phyloP scores from a whole-genome alignment of 1,140 invertebrate genomes.

The Aricia agestis region DNA sequence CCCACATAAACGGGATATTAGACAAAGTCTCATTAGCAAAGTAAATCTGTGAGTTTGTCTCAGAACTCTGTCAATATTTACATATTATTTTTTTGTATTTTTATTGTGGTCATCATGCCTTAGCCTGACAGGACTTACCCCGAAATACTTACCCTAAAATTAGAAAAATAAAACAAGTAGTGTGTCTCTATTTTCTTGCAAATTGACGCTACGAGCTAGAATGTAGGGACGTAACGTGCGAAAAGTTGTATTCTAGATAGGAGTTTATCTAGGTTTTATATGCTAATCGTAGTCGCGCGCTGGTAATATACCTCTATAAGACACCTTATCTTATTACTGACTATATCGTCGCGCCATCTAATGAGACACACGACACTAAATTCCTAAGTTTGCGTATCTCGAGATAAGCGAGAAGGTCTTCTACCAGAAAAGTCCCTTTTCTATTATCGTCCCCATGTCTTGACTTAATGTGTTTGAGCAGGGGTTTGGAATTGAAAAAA shows the following conservation, averaged over 20 bases:
- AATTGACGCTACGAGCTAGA: neutral
- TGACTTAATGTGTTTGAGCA: no score
- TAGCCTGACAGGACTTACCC: no score
- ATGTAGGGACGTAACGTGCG: neutral
- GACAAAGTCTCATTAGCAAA: no score
- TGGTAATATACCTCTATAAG: neutral
- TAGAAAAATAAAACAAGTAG: no score
- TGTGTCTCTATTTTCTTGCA: neutral
- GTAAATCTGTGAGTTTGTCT: no score
- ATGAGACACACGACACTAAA: neutral
- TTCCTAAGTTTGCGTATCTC: neutral
- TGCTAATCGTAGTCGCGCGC: neutral
- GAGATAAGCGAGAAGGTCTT: neutral
- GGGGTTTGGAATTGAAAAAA: no score
- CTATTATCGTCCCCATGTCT: no score
- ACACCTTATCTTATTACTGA: neutral
- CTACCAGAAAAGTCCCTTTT: neutral
- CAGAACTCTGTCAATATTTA: no score
- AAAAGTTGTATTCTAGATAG: neutral
- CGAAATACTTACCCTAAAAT: no score
- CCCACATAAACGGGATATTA: no score
- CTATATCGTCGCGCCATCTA: neutral
- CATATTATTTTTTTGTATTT: no score
- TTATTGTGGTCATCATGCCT: no score
- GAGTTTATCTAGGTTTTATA: constrained; percentile 1